A percentile compares a stretch with the other conserved stretches of the same genome.
These are phyloP conservation scores for Salarias fasciatus DNA, from an alignment of 2,797 vertebrate species.

Conservation along the genomic window DNA sequence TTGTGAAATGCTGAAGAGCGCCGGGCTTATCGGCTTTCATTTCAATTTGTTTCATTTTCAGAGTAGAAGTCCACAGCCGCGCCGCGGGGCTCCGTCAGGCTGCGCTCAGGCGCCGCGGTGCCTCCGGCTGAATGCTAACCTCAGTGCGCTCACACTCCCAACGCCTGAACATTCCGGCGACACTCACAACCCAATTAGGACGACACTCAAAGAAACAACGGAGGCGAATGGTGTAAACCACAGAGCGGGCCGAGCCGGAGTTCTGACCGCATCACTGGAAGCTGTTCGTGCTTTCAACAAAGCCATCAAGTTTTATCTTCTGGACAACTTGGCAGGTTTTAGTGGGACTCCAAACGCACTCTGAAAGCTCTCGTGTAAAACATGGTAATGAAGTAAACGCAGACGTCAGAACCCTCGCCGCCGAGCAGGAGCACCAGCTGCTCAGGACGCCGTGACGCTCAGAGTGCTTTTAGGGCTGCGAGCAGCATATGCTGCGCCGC, in stretches of 20 bases:
- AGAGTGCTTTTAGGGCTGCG: no score
- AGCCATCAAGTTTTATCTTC: background rate
- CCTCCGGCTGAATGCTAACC: slow-evolving; percentile 6
- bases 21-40: background rate
- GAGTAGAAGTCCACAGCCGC: background rate
- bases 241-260: background rate
- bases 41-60: background rate
- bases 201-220: background rate
- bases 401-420: no score
- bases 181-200: slow-evolving; percentile 18
- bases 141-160: background rate
- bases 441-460: no score
- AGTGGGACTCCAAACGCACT: no score
- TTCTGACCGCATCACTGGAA: background rate
- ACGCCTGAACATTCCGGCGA: background rate
- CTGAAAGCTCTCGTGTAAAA: background rate
- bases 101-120: background rate
- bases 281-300: background rate
- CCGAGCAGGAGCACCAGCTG: no score
- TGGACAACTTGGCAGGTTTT: no score
- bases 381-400: background rate
- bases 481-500: no score
- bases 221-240: slow-evolving; percentile 1
- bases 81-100: background rate
- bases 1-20: background rate